Percentiles rank a stretch among this genome's conserved stretches.
These are phyloP conservation scores for Drosophila quadrilineata DNA, from an alignment of 1,140 invertebrate species.

Conservation along the genomic window DNA sequence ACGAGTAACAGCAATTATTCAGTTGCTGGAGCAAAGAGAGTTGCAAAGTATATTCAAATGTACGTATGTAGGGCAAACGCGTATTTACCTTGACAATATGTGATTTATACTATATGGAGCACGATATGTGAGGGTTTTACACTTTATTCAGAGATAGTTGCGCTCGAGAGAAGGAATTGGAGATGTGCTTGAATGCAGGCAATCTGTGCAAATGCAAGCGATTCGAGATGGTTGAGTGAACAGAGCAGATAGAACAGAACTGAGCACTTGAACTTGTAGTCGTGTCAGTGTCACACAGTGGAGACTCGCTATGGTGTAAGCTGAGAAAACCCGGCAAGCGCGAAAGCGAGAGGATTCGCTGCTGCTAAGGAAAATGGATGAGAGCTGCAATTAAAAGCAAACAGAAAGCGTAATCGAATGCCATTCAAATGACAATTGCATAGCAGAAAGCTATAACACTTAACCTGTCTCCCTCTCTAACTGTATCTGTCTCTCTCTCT, in stretches of 20 bases:
- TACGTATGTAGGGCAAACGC: slow-evolving; percentile 8
- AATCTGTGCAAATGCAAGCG: slow-evolving; percentile 23
- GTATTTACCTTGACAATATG: not conserved
- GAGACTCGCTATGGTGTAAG: not conserved
- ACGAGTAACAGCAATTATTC: slow-evolving; percentile 22
- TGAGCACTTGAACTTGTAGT: slow-evolving; percentile 16
- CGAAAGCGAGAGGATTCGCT: not conserved
- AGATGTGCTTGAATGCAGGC: slow-evolving; percentile 31
- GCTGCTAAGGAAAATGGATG: slow-evolving; percentile 52
- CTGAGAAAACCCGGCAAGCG: not conserved
- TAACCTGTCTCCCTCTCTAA: too few species aligned
- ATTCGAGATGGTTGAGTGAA: slow-evolving; percentile 29
- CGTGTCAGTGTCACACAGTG: not conserved
- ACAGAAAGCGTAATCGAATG: slow-evolving; percentile 70
- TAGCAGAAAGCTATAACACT: not conserved
- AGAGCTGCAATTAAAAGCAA: slow-evolving; percentile 65
- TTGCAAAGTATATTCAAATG: slow-evolving; percentile 10
- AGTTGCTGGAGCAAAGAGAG: not conserved
- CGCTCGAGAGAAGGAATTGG: slow-evolving; percentile 7
- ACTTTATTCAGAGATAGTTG: not conserved
- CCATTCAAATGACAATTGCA: slow-evolving; percentile 51
- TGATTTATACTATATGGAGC: not conserved
- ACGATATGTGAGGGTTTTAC: not conserved
- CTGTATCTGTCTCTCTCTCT: too few species aligned
- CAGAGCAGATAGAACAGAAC: too few species aligned